Percentiles rank a stretch among this genome's conserved stretches.
Conservation (phyloP, 2,113 vertebrate genomes). For the Datnioides undecimradiatus region DNA sequence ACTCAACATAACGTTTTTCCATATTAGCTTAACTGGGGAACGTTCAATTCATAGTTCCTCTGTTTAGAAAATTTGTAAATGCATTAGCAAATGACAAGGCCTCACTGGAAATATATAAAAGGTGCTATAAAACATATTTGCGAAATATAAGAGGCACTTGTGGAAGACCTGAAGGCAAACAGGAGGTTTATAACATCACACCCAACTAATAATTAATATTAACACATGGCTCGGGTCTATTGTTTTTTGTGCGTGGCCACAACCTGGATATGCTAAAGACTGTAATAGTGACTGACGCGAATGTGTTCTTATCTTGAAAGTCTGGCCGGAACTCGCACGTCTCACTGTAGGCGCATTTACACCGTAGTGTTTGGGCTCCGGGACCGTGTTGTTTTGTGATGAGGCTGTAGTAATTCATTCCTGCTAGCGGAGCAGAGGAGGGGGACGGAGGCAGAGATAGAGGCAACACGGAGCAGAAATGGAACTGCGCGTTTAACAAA, state of each 20-base stretch:
- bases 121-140: background rate
- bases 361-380: background rate
- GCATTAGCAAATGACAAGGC: too few relatives aligned
- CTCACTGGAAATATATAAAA: background rate
- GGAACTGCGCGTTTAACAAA: background rate
- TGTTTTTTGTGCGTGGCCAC: background rate
- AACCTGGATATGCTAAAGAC: background rate
- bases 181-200: background rate
- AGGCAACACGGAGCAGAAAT: background rate
- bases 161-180: background rate
- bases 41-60: too few relatives aligned
- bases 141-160: background rate
- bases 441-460: background rate
- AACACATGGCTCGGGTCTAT: background rate
- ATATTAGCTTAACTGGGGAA: too few relatives aligned
- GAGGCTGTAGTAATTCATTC: constrained; percentile 49
- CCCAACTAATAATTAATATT: too few relatives aligned
- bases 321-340: fast-evolving
- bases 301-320: constrained; percentile 54
- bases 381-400: constrained; percentile 49
- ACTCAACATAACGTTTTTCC: too few relatives aligned
- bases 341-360: fast-evolving
- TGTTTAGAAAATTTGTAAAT: background rate
- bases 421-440: constrained; percentile 28
- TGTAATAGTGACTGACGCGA: background rate